Evolutionary conservation across 1,140 invertebrate species (phyloP).

Genomic region (Euura saliciscinereae): DNA sequence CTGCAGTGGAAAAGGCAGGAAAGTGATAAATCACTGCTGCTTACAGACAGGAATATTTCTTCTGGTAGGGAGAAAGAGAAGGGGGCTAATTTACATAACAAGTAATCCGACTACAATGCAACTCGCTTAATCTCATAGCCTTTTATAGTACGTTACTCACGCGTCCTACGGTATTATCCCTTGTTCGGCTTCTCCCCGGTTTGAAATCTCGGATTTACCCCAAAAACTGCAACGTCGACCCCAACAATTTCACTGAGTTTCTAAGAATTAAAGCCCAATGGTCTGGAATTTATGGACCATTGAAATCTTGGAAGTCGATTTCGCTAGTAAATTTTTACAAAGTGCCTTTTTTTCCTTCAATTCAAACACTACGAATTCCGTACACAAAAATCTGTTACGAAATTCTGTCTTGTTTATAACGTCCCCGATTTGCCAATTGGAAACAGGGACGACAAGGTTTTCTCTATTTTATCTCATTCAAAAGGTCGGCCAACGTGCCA

Average conservation of each 20-base stretch:
- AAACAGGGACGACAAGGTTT: too few species aligned
- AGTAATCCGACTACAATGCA: conserved; percentile 38
- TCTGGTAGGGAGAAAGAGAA: conserved; percentile 16
- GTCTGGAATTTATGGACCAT: too few species aligned
- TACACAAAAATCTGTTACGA: too few species aligned
- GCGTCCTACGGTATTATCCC: neutral
- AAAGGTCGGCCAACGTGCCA: too few species aligned
- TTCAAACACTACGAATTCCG: too few species aligned
- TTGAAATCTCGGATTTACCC: neutral
- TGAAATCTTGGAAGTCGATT: too few species aligned
- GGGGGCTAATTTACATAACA: conserved; percentile 39
- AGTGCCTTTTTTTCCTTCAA: too few species aligned
- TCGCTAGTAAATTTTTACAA: too few species aligned
- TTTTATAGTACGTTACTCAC: conserved; percentile 22
- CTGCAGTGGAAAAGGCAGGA: neutral
- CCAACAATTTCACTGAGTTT: neutral
- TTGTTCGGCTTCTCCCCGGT: neutral
- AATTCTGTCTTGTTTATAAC: too few species aligned
- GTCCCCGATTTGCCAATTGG: too few species aligned
- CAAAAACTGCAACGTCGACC: neutral
- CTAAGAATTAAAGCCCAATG: too few species aligned
- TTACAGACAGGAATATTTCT: conserved; percentile 1
- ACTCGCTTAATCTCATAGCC: conserved; percentile 37
- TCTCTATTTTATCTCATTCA: too few species aligned
- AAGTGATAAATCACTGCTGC: neutral